These are phyloP conservation scores for Caenorhabditis sp. DNA, from an alignment of 2,888 invertebrate species.

Conservation along the genomic window DNA sequence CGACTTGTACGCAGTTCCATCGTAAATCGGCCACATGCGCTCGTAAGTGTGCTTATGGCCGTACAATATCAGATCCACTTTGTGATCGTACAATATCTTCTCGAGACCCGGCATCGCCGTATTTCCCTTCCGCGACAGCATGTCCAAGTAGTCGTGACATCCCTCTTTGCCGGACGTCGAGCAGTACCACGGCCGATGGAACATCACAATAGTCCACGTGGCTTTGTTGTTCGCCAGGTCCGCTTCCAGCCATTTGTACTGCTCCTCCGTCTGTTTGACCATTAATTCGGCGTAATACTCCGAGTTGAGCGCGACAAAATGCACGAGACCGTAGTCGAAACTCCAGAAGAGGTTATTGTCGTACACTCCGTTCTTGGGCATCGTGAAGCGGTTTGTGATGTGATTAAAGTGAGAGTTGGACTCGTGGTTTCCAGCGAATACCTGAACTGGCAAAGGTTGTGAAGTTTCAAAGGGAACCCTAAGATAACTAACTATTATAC, in stretches of 20 bases:
- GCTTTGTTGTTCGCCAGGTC: slow-evolving; percentile 78
- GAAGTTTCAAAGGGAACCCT: too few relatives aligned
- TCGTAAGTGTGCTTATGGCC: slow-evolving; percentile 98
- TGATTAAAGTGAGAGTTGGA: slow-evolving; percentile 90
- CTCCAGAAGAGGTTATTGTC: slow-evolving; percentile 75
- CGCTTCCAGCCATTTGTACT: slow-evolving; percentile 74
- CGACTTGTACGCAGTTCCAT: slow-evolving; percentile 82
- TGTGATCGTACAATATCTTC: slow-evolving; percentile 87
- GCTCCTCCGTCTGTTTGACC: slow-evolving; percentile 85
- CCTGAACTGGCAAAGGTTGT: too few relatives aligned
- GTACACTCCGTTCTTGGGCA: slow-evolving; percentile 85
- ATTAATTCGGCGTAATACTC: slow-evolving; percentile 91
- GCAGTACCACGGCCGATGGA: slow-evolving; percentile 93
- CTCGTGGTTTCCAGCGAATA: slow-evolving; percentile 84
- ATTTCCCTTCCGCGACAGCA: slow-evolving; percentile 47
- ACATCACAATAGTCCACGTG: slow-evolving; percentile 90
- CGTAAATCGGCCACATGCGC: slow-evolving; percentile 92
- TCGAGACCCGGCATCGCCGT: slow-evolving; percentile 83
- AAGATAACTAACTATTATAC: too few relatives aligned
- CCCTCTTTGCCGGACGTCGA: slow-evolving; percentile 82
- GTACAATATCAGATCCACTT: slow-evolving; percentile 93
- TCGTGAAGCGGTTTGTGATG: slow-evolving; percentile 90
- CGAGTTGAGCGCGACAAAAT: slow-evolving; percentile 91
- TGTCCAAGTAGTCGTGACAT: slow-evolving; percentile 50
- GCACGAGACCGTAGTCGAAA: slow-evolving; percentile 90